Evolutionary conservation across 2,113 vertebrate species (phyloP).

Genomic region (Oxyruncus cristatus): DNA sequence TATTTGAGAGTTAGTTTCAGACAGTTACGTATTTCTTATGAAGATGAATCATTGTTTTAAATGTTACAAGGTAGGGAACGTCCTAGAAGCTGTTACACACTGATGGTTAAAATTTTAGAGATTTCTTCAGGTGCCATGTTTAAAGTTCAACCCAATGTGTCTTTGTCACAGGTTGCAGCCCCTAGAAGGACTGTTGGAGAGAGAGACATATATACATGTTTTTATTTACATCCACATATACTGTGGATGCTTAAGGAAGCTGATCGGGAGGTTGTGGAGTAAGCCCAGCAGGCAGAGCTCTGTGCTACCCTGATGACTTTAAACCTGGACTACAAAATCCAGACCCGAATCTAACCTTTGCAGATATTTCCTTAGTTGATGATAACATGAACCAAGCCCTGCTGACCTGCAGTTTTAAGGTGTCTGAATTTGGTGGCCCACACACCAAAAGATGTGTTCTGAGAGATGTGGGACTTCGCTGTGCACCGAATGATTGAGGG

Average conservation of each 20-base stretch:
- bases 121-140: constrained; percentile 11
- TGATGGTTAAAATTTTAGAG: not conserved
- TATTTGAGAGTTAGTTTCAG: not conserved
- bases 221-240: not conserved
- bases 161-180: not conserved
- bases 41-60: constrained; percentile 18
- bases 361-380: not conserved
- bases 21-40: not conserved
- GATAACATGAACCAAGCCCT: not conserved
- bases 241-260: not conserved
- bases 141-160: not conserved
- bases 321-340: not conserved
- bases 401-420: not conserved
- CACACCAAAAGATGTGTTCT: not conserved
- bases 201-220: not conserved
- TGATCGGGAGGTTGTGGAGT: not conserved
- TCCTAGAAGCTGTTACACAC: not conserved
- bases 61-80: not conserved
- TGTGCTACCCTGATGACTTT: not conserved
- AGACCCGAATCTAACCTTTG: not conserved
- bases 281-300: not conserved
- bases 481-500: not conserved
- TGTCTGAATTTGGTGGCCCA: not conserved
- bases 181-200: not conserved
- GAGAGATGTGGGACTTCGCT: not conserved